Evolutionary conservation across 2,113 vertebrate genomes (phyloP), one percentile per base, ranked within the genome.

Genomic region (Poecile atricapillus): DNA sequence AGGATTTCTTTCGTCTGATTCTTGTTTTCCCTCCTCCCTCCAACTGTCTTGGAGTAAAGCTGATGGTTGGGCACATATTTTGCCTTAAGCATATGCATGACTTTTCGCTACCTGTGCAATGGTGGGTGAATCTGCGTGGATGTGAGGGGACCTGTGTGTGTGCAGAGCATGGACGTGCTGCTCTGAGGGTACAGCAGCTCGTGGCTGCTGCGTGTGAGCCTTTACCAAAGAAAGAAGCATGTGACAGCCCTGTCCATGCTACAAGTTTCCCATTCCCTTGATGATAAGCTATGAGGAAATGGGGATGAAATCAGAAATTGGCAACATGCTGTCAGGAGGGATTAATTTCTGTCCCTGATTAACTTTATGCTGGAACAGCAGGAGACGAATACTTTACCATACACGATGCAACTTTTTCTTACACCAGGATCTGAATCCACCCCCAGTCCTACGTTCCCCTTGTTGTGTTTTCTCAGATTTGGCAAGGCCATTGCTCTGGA

Each of bases 281-380:
- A 84, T 75, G 82, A 87, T 76, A 89, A 94, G 84, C 93, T 91
- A 75, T 4, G 21, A 92, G 93, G 71, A 93, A 94, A 86, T 63
- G 78, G 85, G 93, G 86, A 58, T 96, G 88, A 91, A 95, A 95
- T 94, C 86, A 94, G 87, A 93, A 96, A 95, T 93, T 95, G 90
- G 95, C 89, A 97, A 91, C 93, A 82, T 90, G 87, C 92, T 95
- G 92, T 97, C 96, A 84, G 70, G 84, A 96, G 94, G 86, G 84
- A 97, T 97, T 97, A 95, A 95, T 96, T 95, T 96, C 82, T 96
- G 92, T 82, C 93, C 87, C 67, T 95, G 93, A 97, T 95, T 96
- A 94, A 96, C 92, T 96, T 95, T 64, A 46, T 94, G 76, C 86
- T 93, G 87, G 69, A 95, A 56, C 84, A 94, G 90, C 92, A 74